Conservation (phyloP, 2,888 invertebrate species). For the Micoletzkya japonica region DNA sequence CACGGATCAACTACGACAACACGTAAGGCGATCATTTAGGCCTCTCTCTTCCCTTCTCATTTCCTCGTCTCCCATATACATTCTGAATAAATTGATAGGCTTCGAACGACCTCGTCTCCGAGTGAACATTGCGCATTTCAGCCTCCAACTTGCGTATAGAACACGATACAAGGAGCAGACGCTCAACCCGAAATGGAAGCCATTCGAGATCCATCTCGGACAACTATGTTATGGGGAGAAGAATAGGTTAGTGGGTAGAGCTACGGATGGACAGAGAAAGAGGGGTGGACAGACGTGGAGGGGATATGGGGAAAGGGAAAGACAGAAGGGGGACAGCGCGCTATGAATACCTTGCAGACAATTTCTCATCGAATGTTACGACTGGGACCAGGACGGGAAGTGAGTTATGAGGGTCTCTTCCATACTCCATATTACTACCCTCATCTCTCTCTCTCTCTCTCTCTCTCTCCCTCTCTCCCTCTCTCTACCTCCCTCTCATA, state of each 20-base stretch:
- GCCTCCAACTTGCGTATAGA: slow-evolving; percentile 69
- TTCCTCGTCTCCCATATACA: neutral
- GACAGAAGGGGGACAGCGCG: no score
- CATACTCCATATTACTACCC: no score
- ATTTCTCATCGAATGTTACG: slow-evolving; percentile 68
- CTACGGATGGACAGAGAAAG: neutral
- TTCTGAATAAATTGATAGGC: neutral
- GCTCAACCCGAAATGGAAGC: slow-evolving; percentile 70
- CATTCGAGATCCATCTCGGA: slow-evolving; percentile 67
- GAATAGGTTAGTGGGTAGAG: slow-evolving; percentile 63
- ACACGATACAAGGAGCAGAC: slow-evolving; percentile 70
- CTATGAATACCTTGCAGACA: slow-evolving; percentile 65
- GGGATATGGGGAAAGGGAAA: no score
- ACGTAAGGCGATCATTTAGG: slow-evolving; percentile 59
- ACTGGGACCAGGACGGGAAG: slow-evolving; percentile 69
- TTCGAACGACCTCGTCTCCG: neutral
- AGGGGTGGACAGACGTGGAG: no score
- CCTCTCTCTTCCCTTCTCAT: neutral
- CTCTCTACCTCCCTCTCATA: neutral
- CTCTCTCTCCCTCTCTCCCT: no score
- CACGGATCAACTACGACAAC: slow-evolving; percentile 67
- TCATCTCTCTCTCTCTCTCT: no score
- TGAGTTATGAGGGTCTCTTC: no score
- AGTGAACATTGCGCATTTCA: slow-evolving; percentile 38
- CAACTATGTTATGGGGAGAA: slow-evolving; percentile 70